These are phyloP conservation scores for Galaxias olidus DNA, from an alignment of 2,797 vertebrate genomes.

Conservation along the genomic window DNA sequence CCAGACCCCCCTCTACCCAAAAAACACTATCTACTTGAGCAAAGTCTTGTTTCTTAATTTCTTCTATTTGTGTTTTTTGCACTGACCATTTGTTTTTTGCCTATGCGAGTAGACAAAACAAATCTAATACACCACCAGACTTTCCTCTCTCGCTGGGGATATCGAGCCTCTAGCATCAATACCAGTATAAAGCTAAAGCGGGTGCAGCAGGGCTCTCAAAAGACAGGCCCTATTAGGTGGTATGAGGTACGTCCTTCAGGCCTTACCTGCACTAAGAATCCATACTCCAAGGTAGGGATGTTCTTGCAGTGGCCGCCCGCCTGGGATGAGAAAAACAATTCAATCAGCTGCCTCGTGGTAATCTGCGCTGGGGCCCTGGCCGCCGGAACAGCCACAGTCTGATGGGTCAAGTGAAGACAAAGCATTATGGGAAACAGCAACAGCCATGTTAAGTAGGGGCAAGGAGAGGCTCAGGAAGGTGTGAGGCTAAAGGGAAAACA, in stretches of 20 bases:
- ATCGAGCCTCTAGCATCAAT: background rate
- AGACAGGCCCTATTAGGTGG: too few species aligned
- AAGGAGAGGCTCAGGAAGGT: constrained; percentile 59
- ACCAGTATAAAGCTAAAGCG: too few species aligned
- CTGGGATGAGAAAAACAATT: constrained; percentile 86
- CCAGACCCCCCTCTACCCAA: constrained; percentile 9
- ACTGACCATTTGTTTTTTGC: too few species aligned
- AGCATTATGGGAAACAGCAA: constrained; percentile 79
- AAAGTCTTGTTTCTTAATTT: too few species aligned
- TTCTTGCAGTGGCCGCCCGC: constrained; percentile 99
- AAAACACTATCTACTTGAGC: background rate
- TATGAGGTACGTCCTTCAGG: background rate
- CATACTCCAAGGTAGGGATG: constrained; percentile 96
- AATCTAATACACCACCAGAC: background rate
- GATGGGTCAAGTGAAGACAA: constrained; percentile 86
- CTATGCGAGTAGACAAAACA: too few species aligned
- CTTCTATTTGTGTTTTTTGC: too few species aligned
- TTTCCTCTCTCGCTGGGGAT: background rate
- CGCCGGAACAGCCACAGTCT: constrained; percentile 84
- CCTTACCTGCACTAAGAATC: constrained; percentile 96
- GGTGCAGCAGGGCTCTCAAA: too few species aligned
- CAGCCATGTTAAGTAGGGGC: constrained; percentile 59
- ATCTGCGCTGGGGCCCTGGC: constrained; percentile 86
- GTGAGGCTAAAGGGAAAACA: background rate
- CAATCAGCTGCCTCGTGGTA: constrained; percentile 88